A percentile compares a stretch with the other conserved stretches of the same genome.
phyloP scores from a whole-genome alignment of 2,113 vertebrate genomes.

The Panthera tigris region DNA sequence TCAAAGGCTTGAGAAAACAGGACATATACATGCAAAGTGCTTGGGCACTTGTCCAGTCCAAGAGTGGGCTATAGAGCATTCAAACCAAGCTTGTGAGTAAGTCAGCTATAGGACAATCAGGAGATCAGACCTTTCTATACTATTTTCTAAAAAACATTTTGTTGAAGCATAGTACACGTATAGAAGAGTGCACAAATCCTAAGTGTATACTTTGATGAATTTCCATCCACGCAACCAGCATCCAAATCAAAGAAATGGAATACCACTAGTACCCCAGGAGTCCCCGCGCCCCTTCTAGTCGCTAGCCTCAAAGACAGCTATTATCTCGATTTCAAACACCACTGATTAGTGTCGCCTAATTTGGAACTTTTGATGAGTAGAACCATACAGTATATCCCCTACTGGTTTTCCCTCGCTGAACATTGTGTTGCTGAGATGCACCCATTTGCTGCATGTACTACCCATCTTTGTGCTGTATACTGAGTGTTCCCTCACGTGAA shows the following conservation, averaged over 20 bases:
- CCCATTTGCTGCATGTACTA: not conserved
- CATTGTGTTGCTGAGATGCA: not conserved
- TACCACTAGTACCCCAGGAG: not conserved
- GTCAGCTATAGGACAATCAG: not conserved
- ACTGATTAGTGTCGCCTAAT: not conserved
- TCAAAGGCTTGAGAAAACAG: slow-evolving; percentile 2
- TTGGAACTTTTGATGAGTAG: not conserved
- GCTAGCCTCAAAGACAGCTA: not conserved
- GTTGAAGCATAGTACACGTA: not conserved
- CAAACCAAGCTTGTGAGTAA: not conserved
- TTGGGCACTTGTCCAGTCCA: not conserved
- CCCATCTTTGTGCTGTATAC: not conserved
- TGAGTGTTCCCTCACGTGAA: not conserved
- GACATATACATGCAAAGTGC: slow-evolving; percentile 7
- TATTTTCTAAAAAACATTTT: slow-evolving; percentile 11
- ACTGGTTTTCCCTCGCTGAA: not conserved
- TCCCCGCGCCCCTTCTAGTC: not conserved
- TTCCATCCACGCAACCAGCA: not conserved
- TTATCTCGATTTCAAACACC: not conserved
- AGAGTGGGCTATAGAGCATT: not conserved
- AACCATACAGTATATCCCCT: not conserved
- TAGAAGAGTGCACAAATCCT: not conserved
- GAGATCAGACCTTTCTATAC: not conserved
- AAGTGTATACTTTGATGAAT: not conserved
- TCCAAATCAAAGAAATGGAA: not conserved